Conservation (phyloP, 37 sponge, comb jelly and placozoan genomes). For the Corticium candelabrum region DNA sequence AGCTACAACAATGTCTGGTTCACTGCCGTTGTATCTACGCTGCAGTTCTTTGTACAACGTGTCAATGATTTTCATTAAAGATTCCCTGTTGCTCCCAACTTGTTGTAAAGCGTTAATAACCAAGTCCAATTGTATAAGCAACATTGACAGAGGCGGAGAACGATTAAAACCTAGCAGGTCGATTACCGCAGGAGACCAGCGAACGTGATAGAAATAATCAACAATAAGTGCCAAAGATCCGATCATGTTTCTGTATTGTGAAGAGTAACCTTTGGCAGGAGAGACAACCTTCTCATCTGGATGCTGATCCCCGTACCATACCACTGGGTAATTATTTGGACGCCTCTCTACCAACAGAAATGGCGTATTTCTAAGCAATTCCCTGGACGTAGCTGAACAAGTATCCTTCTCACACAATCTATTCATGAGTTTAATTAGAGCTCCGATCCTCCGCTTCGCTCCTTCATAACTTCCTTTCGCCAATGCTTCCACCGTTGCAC, state of each 20-base stretch:
- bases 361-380: not conserved
- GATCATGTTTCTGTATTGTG: not conserved
- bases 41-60: not conserved
- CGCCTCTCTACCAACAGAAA: not conserved
- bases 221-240: not conserved
- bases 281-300: no score
- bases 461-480: not conserved
- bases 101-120: not conserved
- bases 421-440: not conserved
- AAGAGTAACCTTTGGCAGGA: not conserved
- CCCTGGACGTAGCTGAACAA: not conserved
- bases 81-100: not conserved
- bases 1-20: not conserved
- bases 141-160: no score
- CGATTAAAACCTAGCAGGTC: no score
- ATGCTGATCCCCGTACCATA: no score
- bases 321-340: not conserved
- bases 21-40: not conserved
- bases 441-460: not conserved
- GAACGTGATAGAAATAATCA: not conserved
- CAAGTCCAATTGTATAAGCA: not conserved
- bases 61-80: not conserved
- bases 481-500: slow-evolving; percentile 2
- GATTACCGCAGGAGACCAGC: no score
- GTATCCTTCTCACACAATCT: not conserved